phyloP scores from a whole-genome alignment of 2,797 vertebrate genomes.

The Astyanax mexicanus region DNA sequence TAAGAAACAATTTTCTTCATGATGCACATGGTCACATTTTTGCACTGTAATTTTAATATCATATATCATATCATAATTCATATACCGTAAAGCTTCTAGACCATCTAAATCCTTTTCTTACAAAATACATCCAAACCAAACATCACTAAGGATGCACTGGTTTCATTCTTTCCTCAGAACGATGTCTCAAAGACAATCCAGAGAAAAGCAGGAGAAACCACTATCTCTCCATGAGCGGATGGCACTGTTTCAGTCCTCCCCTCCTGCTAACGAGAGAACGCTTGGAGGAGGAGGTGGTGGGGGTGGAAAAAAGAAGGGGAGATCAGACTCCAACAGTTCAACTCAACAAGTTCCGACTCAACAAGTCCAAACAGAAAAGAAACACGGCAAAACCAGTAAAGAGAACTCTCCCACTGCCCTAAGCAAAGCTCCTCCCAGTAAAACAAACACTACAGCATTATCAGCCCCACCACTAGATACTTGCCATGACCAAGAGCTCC shows the following conservation, averaged over 20 bases:
- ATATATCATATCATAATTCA: too few species aligned
- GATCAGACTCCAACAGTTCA: not conserved
- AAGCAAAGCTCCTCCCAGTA: not conserved
- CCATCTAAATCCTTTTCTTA: too few species aligned
- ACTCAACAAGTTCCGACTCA: not conserved
- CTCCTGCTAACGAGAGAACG: not conserved
- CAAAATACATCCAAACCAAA: too few species aligned
- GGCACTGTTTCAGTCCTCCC: constrained; percentile 21
- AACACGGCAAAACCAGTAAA: not conserved
- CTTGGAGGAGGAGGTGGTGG: not conserved
- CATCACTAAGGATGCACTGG: too few species aligned
- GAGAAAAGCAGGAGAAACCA: not conserved
- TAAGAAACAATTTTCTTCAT: too few species aligned
- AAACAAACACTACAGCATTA: not conserved
- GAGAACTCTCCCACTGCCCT: not conserved
- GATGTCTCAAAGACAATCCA: constrained; percentile 23
- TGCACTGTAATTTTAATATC: too few species aligned
- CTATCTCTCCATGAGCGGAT: constrained; percentile 17
- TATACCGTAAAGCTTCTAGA: too few species aligned
- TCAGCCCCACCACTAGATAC: not conserved
- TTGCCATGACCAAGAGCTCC: constrained; percentile 9
- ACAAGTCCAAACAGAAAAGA: not conserved
- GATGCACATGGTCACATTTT: too few species aligned
- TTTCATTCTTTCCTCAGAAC: constrained; percentile 1
- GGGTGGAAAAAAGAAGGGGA: constrained; percentile 1